A percentile compares a stretch with the other conserved stretches of the same genome.
Evolutionary conservation across 2,888 invertebrate species (phyloP).

Genomic region (Luperina nickerlii): DNA sequence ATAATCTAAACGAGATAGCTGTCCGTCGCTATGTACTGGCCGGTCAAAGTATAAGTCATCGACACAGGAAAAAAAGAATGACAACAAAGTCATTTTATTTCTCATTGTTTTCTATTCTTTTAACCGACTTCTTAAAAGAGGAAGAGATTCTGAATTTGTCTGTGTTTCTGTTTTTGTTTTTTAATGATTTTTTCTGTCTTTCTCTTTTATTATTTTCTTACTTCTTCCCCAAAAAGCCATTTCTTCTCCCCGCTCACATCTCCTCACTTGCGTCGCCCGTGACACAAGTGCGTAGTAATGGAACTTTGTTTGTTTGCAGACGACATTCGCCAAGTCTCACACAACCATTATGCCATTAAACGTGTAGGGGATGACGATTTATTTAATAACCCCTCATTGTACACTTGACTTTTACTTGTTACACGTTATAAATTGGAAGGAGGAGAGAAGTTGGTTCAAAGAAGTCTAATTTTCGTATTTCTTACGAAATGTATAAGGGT

Average conservation of each 20-base stretch:
- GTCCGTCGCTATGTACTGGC: neutral
- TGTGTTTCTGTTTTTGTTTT: neutral
- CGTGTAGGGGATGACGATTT: conserved; percentile 52
- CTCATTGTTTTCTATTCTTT: neutral
- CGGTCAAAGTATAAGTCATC: neutral
- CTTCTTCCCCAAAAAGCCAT: neutral
- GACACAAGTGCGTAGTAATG: conserved; percentile 67
- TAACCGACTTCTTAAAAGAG: neutral
- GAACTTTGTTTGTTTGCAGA: conserved; percentile 68
- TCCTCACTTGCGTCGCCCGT: neutral
- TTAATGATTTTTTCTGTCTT: neutral
- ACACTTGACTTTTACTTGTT: conserved; percentile 43
- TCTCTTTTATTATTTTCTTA: neutral
- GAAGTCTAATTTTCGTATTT: conserved; percentile 5
- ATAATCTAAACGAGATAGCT: neutral
- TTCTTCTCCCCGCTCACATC: conserved; percentile 16
- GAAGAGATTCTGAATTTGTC: neutral
- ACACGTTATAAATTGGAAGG: conserved; percentile 35
- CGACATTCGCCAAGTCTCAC: conserved; percentile 64
- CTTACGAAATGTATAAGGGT: neutral
- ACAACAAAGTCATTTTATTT: neutral
- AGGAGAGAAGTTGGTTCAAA: neutral
- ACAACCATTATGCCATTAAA: conserved; percentile 61
- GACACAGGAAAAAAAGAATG: neutral
- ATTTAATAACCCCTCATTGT: conserved; percentile 54